A percentile compares a stretch with the other conserved stretches of the same genome.
phyloP scores from a whole-genome alignment of 1,140 invertebrate species.

The Zaprionus capensis region DNA sequence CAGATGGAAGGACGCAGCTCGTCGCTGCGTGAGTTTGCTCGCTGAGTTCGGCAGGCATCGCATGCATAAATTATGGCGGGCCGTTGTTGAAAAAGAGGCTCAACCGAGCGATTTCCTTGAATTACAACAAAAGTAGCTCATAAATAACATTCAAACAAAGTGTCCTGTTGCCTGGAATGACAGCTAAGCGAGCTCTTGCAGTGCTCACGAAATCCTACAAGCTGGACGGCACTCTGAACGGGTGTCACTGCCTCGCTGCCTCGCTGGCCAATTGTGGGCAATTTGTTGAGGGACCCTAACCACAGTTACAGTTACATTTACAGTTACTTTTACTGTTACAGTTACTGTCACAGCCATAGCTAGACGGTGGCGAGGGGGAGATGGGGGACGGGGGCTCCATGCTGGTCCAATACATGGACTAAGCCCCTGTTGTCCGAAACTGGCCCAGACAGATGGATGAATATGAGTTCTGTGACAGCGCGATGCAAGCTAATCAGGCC shows the following conservation, averaged over 20 bases:
- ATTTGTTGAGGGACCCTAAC: constrained; percentile 30
- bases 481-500: constrained; percentile 47
- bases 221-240: neutral
- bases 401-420: constrained; percentile 24
- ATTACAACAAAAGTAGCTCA: constrained; percentile 78
- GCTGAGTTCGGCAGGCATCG: constrained; percentile 17
- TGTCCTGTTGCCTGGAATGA: constrained; percentile 62
- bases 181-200: constrained; percentile 21
- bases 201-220: neutral
- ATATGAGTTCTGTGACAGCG: constrained; percentile 48
- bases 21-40: no score
- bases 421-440: constrained; percentile 40
- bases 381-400: no score
- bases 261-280: constrained; percentile 30
- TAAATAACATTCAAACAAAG: constrained; percentile 80
- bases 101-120: constrained; percentile 71
- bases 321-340: constrained; percentile 5
- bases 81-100: constrained; percentile 42
- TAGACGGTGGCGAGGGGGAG: neutral
- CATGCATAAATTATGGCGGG: constrained; percentile 67
- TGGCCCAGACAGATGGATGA: constrained; percentile 47
- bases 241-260: constrained; percentile 25
- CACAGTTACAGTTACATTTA: constrained; percentile 3
- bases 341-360: neutral
- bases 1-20: constrained; percentile 2